phyloP scores from a whole-genome alignment of 2,888 invertebrate species.

The Ennomos quercinarius region DNA sequence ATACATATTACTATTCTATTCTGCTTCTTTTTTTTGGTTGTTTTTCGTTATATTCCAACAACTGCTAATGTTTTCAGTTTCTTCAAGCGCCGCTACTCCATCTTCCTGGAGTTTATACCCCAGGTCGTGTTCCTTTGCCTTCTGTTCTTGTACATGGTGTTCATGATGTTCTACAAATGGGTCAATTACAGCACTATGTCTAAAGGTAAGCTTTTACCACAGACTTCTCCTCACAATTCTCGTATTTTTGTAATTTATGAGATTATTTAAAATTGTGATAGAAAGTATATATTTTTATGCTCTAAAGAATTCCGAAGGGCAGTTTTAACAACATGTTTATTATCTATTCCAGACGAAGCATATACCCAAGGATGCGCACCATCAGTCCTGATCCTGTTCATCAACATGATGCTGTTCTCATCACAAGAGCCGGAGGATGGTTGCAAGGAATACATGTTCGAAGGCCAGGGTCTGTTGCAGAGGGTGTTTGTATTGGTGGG shows the following conservation, averaged over 20 bases:
- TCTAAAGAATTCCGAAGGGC: too few species aligned
- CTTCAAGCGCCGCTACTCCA: conserved; percentile 88
- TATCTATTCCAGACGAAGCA: conserved; percentile 55
- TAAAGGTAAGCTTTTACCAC: conserved; percentile 66
- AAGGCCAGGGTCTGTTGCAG: conserved; percentile 90
- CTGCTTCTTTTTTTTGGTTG: too few species aligned
- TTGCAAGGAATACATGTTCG: conserved; percentile 89
- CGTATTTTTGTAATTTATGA: too few species aligned
- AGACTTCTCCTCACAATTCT: too few species aligned
- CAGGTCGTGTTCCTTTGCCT: conserved; percentile 94
- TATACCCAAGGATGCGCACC: conserved; percentile 91
- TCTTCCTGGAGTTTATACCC: conserved; percentile 95
- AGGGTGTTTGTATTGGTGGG: conserved; percentile 91
- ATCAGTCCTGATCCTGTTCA: conserved; percentile 98
- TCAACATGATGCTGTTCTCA: conserved; percentile 99
- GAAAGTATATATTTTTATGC: too few species aligned
- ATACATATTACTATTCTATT: too few species aligned
- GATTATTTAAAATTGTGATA: too few species aligned
- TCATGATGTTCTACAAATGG: conserved; percentile 98
- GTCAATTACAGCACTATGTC: conserved; percentile 86
- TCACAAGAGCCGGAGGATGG: conserved; percentile 67
- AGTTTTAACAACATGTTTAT: too few species aligned
- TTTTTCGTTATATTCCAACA: too few species aligned
- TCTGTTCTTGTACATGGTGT: conserved; percentile 96
- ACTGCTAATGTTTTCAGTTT: conserved; percentile 70